Conservation (phyloP, 2,888 invertebrate species). For the Noctua janthe region DNA sequence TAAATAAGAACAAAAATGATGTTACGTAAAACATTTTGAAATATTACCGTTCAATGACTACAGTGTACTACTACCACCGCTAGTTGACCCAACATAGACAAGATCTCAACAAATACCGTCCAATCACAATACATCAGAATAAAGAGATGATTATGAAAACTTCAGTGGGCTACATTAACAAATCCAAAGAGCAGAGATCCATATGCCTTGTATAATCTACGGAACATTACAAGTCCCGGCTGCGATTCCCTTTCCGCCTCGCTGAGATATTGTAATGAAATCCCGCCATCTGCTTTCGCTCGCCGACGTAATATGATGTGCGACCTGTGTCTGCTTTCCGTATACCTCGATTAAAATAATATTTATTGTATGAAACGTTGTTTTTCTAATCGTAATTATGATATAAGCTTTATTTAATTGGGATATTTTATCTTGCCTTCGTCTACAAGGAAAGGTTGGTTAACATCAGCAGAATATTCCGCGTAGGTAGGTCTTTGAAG, state of each 20-base stretch:
- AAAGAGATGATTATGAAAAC: conserved; percentile 57
- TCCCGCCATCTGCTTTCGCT: conserved; percentile 88
- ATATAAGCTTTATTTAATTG: conserved; percentile 38
- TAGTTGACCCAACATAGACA: background rate
- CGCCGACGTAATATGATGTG: conserved; percentile 82
- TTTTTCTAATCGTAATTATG: conserved; percentile 59
- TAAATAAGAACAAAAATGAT: background rate
- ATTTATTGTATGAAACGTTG: conserved; percentile 59
- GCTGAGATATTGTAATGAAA: conserved; percentile 88
- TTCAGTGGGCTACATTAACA: conserved; percentile 71
- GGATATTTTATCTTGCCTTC: conserved; percentile 2
- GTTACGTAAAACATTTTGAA: background rate
- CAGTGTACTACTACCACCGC: too few species aligned
- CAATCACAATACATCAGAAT: conserved; percentile 35
- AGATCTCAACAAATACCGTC: conserved; percentile 14
- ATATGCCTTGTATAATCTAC: conserved; percentile 83
- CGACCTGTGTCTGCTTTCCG: conserved; percentile 79
- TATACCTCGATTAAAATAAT: conserved; percentile 77
- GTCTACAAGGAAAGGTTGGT: background rate
- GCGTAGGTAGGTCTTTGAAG: background rate
- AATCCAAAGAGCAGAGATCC: conserved; percentile 76
- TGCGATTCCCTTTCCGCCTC: conserved; percentile 84
- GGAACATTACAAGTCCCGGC: conserved; percentile 81
- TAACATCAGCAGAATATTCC: conserved; percentile 3
- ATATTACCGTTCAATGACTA: background rate